phyloP scores from a whole-genome alignment of 1,140 invertebrate species.

The Globodera ellingtonae region DNA sequence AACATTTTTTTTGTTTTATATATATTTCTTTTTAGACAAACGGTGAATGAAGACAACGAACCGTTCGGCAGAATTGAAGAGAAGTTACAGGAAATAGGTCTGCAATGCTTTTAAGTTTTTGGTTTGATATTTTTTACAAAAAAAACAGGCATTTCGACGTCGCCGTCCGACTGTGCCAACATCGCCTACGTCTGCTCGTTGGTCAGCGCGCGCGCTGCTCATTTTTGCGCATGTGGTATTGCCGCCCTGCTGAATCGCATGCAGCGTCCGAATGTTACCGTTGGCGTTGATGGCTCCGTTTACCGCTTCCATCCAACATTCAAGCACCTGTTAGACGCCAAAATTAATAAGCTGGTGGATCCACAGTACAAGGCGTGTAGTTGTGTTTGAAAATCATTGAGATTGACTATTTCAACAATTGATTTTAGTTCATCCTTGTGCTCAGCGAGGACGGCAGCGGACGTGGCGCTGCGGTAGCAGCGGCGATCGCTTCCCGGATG shows the following conservation, averaged over 20 bases:
- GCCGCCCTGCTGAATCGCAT: constrained; percentile 74
- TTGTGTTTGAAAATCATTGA: too few relatives aligned
- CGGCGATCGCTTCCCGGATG: constrained; percentile 78
- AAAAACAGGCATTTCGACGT: constrained; percentile 41
- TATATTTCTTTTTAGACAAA: constrained; percentile 66
- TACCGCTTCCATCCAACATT: constrained; percentile 98
- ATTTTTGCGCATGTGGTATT: constrained; percentile 85
- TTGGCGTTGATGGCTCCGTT: constrained; percentile 96
- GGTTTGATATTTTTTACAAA: too few relatives aligned
- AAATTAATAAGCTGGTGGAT: constrained; percentile 79
- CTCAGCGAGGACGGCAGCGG: constrained; percentile 96
- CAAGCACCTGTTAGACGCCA: constrained; percentile 89
- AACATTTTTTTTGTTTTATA: background rate
- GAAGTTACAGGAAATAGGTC: constrained; percentile 81
- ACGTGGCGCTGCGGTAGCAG: constrained; percentile 92
- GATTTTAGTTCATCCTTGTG: constrained; percentile 83
- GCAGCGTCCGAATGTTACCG: constrained; percentile 81
- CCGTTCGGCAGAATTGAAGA: constrained; percentile 80
- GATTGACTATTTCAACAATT: too few relatives aligned
- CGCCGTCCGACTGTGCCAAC: constrained; percentile 84
- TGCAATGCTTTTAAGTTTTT: too few relatives aligned
- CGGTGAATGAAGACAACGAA: constrained; percentile 71
- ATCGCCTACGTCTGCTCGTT: constrained; percentile 87
- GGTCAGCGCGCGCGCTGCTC: constrained; percentile 83
- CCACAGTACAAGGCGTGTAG: constrained; percentile 57